These are phyloP conservation scores for Sesamia nonagrioides DNA, from an alignment of 1,140 invertebrate species.

Conservation along the genomic window DNA sequence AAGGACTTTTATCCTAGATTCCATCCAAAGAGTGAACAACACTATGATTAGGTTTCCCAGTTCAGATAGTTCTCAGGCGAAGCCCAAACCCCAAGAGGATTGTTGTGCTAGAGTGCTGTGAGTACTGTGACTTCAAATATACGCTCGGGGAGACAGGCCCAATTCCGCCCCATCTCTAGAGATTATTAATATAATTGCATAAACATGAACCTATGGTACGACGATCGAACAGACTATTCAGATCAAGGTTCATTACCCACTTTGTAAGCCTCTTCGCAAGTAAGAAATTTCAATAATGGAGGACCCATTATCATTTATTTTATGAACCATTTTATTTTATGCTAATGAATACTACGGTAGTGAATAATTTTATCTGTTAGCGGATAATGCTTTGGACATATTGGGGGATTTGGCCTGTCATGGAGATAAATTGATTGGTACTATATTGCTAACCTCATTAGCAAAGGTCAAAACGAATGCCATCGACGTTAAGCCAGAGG, in stretches of 20 bases:
- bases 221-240: slow-evolving; percentile 5
- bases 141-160: not conserved
- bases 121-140: not conserved
- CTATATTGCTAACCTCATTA: slow-evolving; percentile 23
- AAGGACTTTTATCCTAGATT: not conserved
- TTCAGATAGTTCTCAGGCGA: not conserved
- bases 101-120: slow-evolving; percentile 10
- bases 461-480: slow-evolving; percentile 19
- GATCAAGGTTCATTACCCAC: slow-evolving; percentile 42
- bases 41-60: not conserved
- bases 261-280: slow-evolving; percentile 34
- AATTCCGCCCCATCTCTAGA: not conserved
- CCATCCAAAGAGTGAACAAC: not conserved
- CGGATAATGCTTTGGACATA: slow-evolving; percentile 32
- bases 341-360: slow-evolving; percentile 39
- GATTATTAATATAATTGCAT: slow-evolving; percentile 13
- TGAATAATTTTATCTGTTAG: slow-evolving; percentile 36
- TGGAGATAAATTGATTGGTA: slow-evolving; percentile 36
- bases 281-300: slow-evolving; percentile 52
- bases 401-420: slow-evolving; percentile 35
- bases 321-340: slow-evolving; percentile 48
- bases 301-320: slow-evolving; percentile 41
- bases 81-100: not conserved
- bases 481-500: not conserved
- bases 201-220: slow-evolving; percentile 25